These are phyloP conservation scores for Aphelocoma californica DNA, from an alignment of 2,797 vertebrate genomes.

Conservation along the genomic window DNA sequence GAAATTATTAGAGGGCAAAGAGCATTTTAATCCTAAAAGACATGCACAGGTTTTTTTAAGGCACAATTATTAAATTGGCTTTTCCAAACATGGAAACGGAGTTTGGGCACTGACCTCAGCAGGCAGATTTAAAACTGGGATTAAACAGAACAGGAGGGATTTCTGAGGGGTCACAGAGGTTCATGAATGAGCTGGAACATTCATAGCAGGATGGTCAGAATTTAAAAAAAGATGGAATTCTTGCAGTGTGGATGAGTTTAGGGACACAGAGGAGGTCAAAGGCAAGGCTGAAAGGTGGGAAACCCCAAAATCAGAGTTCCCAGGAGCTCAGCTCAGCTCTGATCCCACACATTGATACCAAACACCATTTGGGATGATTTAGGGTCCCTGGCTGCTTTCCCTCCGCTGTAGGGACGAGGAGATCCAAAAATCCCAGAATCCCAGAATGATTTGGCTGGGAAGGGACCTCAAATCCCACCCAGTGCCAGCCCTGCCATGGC, in stretches of 20 bases:
- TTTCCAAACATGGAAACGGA: not conserved
- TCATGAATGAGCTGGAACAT: not conserved
- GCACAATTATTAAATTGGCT: not conserved
- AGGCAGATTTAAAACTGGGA: not conserved
- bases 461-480: not conserved
- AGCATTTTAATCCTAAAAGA: no score
- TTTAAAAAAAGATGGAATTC: no score
- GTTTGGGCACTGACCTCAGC: not conserved
- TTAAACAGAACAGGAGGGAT: no score
- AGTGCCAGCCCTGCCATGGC: not conserved
- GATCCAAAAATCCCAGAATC: not conserved
- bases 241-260: not conserved
- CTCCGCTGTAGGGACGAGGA: not conserved
- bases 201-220: no score
- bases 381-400: not conserved
- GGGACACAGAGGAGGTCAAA: not conserved
- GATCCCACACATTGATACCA: rapidly evolving
- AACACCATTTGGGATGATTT: not conserved
- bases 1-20: not conserved
- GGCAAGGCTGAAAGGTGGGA: not conserved
- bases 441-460: not conserved
- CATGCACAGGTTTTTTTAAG: no score
- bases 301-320: not conserved
- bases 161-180: not conserved
- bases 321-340: not conserved